Evolutionary conservation across 2,888 invertebrate species (phyloP).

Genomic region (Polydrusus pterygomalis): DNA sequence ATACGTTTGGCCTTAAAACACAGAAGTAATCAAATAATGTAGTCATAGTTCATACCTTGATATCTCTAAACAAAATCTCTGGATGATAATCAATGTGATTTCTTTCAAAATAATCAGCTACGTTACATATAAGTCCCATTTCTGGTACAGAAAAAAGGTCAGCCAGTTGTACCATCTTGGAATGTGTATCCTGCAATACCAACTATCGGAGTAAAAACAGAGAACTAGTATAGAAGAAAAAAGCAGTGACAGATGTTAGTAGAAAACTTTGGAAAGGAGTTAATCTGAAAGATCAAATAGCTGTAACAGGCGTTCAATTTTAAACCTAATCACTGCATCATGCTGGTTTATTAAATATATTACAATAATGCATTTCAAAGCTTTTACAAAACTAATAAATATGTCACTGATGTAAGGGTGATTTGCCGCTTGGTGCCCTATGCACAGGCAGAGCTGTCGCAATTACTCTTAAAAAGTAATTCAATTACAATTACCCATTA

Average conservation of each 20-base stretch:
- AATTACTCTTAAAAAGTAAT: too few relatives aligned
- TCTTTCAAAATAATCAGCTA: slow-evolving; percentile 92
- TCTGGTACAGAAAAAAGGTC: slow-evolving; percentile 98
- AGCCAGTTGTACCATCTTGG: slow-evolving; percentile 90
- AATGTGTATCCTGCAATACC: slow-evolving; percentile 74
- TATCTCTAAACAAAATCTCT: slow-evolving; percentile 95
- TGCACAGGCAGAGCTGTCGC: too few relatives aligned
- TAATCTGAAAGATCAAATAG: not conserved
- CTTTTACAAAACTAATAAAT: too few relatives aligned
- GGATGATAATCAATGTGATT: slow-evolving; percentile 96
- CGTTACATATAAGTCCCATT: slow-evolving; percentile 94
- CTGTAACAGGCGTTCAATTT: too few relatives aligned
- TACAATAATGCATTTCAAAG: too few relatives aligned
- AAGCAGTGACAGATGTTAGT: slow-evolving; percentile 48
- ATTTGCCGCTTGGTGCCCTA: too few relatives aligned
- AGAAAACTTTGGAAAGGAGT: slow-evolving; percentile 10
- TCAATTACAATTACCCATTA: too few relatives aligned
- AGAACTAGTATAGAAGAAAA: slow-evolving; percentile 5
- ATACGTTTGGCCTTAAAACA: too few relatives aligned
- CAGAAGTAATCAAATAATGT: too few relatives aligned
- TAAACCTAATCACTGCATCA: too few relatives aligned
- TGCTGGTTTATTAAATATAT: too few relatives aligned
- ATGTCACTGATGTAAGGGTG: too few relatives aligned
- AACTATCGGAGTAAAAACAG: slow-evolving; percentile 60
- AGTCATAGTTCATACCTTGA: slow-evolving; percentile 78